These are phyloP conservation scores for Nothobranchius kuhntae DNA, from an alignment of 2,113 vertebrate genomes.

Conservation along the genomic window DNA sequence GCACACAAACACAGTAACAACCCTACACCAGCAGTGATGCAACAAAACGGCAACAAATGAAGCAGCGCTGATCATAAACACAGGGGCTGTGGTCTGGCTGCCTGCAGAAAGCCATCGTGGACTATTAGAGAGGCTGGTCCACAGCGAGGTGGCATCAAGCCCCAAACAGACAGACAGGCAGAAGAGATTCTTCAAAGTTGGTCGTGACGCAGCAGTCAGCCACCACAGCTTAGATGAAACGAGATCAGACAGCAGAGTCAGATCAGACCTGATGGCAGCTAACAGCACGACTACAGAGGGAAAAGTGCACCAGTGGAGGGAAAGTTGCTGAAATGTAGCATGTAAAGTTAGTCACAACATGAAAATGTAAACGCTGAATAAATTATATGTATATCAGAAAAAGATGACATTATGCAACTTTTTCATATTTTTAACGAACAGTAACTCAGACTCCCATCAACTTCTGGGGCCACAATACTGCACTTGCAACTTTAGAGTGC, in stretches of 20 bases:
- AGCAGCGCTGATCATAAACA: conserved; percentile 52
- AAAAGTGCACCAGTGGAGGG: background rate
- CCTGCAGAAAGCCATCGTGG: conserved; percentile 38
- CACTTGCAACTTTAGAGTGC: too few relatives aligned
- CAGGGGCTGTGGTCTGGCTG: conserved; percentile 20
- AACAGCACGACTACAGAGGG: conserved; percentile 4
- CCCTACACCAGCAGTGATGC: conserved; percentile 46
- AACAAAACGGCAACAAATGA: conserved; percentile 64
- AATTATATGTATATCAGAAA: background rate
- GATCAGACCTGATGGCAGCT: conserved; percentile 14
- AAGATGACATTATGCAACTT: too few relatives aligned
- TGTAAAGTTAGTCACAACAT: background rate
- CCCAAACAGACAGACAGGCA: conserved; percentile 6
- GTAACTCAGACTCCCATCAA: too few relatives aligned
- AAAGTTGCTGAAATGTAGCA: background rate
- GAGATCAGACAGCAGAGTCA: conserved; percentile 6
- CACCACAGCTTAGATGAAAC: conserved; percentile 19
- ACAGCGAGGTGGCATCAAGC: conserved; percentile 21
- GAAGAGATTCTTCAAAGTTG: conserved; percentile 35
- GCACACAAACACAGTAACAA: background rate
- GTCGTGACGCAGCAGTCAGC: conserved; percentile 6
- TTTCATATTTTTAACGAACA: too few relatives aligned
- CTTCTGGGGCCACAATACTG: too few relatives aligned
- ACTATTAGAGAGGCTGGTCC: conserved; percentile 40
- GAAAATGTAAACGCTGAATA: conserved; percentile 1